Conservation (phyloP, 2,888 invertebrate genomes). For the Linyphia triangularis region DNA sequence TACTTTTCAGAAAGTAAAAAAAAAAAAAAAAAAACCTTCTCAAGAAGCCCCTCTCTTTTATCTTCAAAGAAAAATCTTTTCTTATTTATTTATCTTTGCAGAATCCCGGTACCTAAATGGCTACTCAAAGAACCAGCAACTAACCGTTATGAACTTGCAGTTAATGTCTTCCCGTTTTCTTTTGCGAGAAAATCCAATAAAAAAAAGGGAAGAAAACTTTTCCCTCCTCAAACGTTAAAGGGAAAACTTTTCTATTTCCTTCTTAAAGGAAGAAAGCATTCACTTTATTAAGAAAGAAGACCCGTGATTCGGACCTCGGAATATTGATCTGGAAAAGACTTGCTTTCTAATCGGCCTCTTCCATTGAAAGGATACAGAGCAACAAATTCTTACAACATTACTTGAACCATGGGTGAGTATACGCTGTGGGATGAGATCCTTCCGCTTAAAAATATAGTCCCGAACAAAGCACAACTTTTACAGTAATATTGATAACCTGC, state of each 20-base stretch:
- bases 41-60: neutral
- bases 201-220: slow-evolving; percentile 10
- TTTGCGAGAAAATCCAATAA: slow-evolving; percentile 32
- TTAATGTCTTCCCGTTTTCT: neutral
- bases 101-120: neutral
- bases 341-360: too few species aligned
- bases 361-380: too few species aligned
- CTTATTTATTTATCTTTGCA: neutral
- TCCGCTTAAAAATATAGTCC: too few species aligned
- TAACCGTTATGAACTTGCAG: slow-evolving; percentile 35
- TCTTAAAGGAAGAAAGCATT: neutral
- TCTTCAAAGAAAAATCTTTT: neutral
- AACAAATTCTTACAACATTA: too few species aligned
- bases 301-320: too few species aligned
- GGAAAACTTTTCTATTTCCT: slow-evolving; percentile 19
- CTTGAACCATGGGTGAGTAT: too few species aligned
- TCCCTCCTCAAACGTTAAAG: slow-evolving; percentile 1
- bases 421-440: too few species aligned
- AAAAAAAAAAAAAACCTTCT: neutral
- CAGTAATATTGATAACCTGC: too few species aligned
- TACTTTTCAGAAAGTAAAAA: too few species aligned
- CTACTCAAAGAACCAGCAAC: neutral
- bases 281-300: too few species aligned
- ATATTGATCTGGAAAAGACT: too few species aligned
- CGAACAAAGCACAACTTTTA: too few species aligned